Base-by-base conservation (phyloP, 92 coral and sea anemone genomes). In the Blastomussa wellsi region DNA sequence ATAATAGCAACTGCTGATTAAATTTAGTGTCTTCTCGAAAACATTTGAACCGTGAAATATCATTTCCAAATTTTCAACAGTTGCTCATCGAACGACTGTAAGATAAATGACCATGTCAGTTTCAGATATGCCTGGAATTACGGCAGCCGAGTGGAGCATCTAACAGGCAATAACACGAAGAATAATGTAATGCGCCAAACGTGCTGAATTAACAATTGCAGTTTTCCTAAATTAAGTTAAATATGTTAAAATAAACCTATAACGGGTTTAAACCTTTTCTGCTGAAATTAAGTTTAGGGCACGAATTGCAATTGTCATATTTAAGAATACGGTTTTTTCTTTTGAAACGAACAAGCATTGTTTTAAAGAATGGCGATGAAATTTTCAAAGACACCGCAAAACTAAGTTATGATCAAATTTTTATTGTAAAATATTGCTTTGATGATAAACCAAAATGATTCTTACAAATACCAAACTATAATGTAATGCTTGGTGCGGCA, bases 351-450 rank as follows among this genome's bases (percentile, higher is more conserved):
- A n/a, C 33, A 39, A 26, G 75, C 22, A 42, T 80, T 80, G 75
- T 80, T 80, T 47, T 24, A 11, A 67, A 66, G n/a, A 79, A 62
- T 62, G 83, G 53, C 74, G 64, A 67, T 80, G 49, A 49, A 48
- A 47, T 42, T 69, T 69, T 81, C 76, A 68, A 81, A 69, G 86
- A 71, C 78, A 82, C 78, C 86, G 66, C 78, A 70, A 35, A 44
- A 22, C 68, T 52, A 1, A 82, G 48, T 72, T 33, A 70, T 81
- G 85, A 49, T 35, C 47, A 71, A 52, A 71, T 71, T 72, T 70
- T 71, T 48, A 28, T 36, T 39, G 20, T 24, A 71, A 14, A 36
- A 5, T 26, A n/a, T 29, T 69, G 35, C 69, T 82, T 5, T 10
- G 72, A 48, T 67, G 37, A 72, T 72, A 14, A 48, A 71, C 51